Evolutionary conservation across 2,797 vertebrate genomes (phyloP), one percentile per base, ranked within the genome.

Genomic region (Lagorchestes hirsutus): DNA sequence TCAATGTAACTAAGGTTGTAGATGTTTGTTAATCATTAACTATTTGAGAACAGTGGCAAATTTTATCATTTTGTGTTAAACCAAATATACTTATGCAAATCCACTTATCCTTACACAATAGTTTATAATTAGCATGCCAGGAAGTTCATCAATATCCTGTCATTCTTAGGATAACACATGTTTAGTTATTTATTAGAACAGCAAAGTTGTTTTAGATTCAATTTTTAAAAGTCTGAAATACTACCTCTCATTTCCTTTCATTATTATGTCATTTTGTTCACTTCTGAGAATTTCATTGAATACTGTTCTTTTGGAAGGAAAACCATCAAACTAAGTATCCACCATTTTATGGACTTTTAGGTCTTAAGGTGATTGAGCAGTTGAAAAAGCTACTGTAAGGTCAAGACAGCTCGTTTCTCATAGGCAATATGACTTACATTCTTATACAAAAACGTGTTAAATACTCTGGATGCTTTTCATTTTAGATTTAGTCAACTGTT

Each of bases 11-110:
- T 96, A 90, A 96, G 94, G 40, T 82, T 28, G 92, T 2, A n/a
- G 55, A 94, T 62, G 95, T 52, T 91, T 96, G 95, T 90, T 94
- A 93, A 92, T 90, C 95, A 56, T 67, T 92, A 90, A 31, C 34
- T 67, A 29, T 94, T 94, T 29, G 92, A 50, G 56, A 91, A 40
- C 92, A 82, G n/a, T 96, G 95, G 62, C 90, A 91, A 62, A 57
- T 94, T 62, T 94, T 91, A 74, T 96, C 93, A 96, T 94, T 94
- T 55, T n/a, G 82, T 93, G 5, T 55, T 55, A 97, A 97, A 95
- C 27, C 74, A 90, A 55, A 46, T 55, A 54, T 16, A 29, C 67
- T 93, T 95, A 58, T n/a, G 34, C 16, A 74, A 40, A 74, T 74
- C 34, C n/a, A 74, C n/a, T 74, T 74, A 40, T 40, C 34, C n/a